Base-by-base conservation (phyloP, 2,797 vertebrate genomes). In the Linurgus olivaceus region DNA sequence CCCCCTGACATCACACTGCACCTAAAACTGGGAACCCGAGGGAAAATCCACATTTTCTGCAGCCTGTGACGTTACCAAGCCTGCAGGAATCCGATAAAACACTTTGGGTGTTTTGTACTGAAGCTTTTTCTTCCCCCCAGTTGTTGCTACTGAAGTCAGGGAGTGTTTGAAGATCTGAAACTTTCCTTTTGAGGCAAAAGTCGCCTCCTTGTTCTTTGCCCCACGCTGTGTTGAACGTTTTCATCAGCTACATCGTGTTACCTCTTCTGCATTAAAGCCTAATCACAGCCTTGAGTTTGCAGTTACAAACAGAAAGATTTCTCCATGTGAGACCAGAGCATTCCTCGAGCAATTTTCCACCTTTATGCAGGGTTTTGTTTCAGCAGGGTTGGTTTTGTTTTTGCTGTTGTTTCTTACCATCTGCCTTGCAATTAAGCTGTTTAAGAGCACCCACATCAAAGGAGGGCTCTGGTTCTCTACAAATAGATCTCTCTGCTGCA, bases 331-430 rank as follows among this genome's bases (percentile, higher is more conserved):
- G 94, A 95, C 96, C 90, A 54, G 62, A 96, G 68, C 87, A 45
- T 95, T 97, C 96, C 95, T 97, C 93, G 89, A 96, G 96, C 95
- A 94, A 94, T 96, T 96, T 95, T 54, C 93, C 84, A 96, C 93
- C 95, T 96, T 97, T 93, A 44, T 90, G 65, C 68, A 45, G 80
- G 67, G 48, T 31, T 92, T 89, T 89, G 58, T 96, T 96, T 93
- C 93, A 93, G 90, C 88, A 74, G 66, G 70, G 18, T 38, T 71
- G 54, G 6, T 16, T 5, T 23, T 17, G 13, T 6, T 21, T 19
- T 13, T 48, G 28, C 45, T 78, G 51, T 79, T 68, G 51, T 87
- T 96, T 87, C 88, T 94, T 82, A 54, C 96, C 96, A 97, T 97
- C 95, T 97, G 94, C 93, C 72, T 95, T 5, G 91, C 95, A 97